Evolutionary conservation across 2,888 invertebrate genomes (phyloP).

Genomic region (Polydrusus cervinus): DNA sequence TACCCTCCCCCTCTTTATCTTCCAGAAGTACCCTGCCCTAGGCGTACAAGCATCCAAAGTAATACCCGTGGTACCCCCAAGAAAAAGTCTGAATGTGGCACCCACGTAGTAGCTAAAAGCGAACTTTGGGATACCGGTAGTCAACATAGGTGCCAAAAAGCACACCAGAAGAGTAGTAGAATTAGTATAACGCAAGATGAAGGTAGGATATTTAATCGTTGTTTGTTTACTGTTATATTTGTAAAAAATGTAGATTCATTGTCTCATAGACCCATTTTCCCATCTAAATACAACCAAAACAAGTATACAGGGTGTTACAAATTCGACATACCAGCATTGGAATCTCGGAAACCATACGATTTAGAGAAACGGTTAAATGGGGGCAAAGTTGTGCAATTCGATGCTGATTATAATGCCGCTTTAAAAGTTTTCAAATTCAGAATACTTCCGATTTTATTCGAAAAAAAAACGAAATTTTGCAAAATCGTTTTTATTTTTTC

Average conservation of each 20-base stretch:
- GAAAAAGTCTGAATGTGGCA: conserved; percentile 72
- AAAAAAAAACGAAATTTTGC: no score
- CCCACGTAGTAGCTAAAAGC: conserved; percentile 70
- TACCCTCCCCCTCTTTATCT: neutral
- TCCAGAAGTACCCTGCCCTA: conserved; percentile 59
- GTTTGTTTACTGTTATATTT: neutral
- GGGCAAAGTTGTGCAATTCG: no score
- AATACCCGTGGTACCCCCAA: conserved; percentile 67
- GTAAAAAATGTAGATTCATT: neutral
- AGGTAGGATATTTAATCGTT: conserved; percentile 59
- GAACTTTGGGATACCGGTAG: conserved; percentile 71
- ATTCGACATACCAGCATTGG: no score
- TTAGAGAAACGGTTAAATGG: no score
- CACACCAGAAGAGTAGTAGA: conserved; percentile 66
- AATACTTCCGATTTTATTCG: no score
- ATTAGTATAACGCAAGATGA: conserved; percentile 66
- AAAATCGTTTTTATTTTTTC: no score
- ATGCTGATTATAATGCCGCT: no score
- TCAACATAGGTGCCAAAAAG: conserved; percentile 68
- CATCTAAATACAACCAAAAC: no score
- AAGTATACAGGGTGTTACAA: no score
- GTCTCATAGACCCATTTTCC: no score
- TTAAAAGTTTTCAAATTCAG: no score
- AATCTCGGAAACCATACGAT: no score
- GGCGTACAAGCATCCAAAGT: conserved; percentile 66